phyloP scores from a whole-genome alignment of 2,113 vertebrate genomes.

The Scomber scombrus region DNA sequence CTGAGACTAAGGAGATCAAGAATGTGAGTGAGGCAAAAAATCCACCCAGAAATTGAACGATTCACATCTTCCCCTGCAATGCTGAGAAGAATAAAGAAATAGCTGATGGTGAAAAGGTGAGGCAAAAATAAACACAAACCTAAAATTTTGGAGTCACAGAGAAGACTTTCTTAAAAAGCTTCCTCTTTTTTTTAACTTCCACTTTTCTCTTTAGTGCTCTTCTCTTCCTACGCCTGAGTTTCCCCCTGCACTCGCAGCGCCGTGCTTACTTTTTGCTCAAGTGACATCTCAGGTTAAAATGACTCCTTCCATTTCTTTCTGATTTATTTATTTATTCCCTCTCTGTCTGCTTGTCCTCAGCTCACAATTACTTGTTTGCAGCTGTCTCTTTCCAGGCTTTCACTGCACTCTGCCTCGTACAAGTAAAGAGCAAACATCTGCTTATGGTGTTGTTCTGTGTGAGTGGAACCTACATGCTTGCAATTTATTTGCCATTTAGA shows the following conservation, averaged over 20 bases:
- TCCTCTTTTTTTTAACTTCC: not conserved
- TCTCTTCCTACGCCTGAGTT: not conserved
- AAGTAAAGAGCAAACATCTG: constrained; percentile 1
- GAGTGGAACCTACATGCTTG: not conserved
- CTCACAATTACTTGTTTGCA: too few relatives aligned
- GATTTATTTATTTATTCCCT: constrained; percentile 9
- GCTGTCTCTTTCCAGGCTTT: not conserved
- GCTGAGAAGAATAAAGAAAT: not conserved
- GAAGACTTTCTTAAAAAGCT: not conserved
- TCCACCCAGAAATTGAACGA: not conserved
- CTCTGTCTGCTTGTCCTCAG: not conserved
- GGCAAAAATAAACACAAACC: constrained; percentile 12
- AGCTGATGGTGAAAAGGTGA: constrained; percentile 15
- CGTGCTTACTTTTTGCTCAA: not conserved
- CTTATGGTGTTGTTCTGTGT: not conserved
- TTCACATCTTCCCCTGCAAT: constrained; percentile 11
- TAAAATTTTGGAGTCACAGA: constrained; percentile 3
- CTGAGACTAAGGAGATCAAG: not conserved
- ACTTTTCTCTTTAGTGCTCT: not conserved
- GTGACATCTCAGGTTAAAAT: not conserved
- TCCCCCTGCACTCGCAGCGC: not conserved
- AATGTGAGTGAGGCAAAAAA: not conserved
- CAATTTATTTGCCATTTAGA: not conserved
- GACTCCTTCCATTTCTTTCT: not conserved
- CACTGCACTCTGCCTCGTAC: not conserved